Evolutionary conservation across 2,113 vertebrate genomes (phyloP).

Genomic region (Mesitornis unicolor): DNA sequence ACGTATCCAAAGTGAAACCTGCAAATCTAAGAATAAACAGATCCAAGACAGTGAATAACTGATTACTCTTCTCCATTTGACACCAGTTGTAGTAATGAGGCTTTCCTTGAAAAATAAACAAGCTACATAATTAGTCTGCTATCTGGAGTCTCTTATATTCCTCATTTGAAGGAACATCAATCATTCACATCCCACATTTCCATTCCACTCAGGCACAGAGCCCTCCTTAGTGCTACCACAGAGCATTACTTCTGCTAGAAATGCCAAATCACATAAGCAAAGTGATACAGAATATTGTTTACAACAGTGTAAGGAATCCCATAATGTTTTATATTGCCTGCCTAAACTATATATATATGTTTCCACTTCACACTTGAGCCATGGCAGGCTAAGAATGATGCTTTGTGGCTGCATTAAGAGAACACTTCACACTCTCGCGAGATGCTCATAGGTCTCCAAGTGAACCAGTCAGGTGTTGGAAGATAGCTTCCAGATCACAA

Average conservation of each 20-base stretch:
- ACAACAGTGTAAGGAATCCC: not conserved
- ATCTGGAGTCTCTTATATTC: not conserved
- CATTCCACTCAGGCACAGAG: not conserved
- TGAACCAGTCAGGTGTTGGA: not conserved
- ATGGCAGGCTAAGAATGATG: conserved; percentile 21
- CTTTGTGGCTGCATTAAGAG: not conserved
- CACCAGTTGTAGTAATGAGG: not conserved
- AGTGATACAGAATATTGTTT: conserved; percentile 26
- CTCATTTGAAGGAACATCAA: not conserved
- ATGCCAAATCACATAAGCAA: conserved; percentile 4
- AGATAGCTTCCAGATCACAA: not conserved
- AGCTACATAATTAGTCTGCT: not conserved
- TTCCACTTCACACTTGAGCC: conserved; percentile 17
- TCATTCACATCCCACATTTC: not conserved
- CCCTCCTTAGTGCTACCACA: not conserved
- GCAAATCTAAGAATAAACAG: not conserved
- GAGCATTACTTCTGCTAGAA: not conserved
- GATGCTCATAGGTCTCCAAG: not conserved
- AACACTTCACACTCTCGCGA: not conserved
- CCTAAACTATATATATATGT: not conserved
- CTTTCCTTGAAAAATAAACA: not conserved
- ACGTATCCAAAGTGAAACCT: not conserved
- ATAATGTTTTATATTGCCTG: conserved; percentile 29
- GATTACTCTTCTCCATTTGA: not conserved
- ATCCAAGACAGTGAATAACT: not conserved